These are phyloP conservation scores for Formica exsecta DNA, from an alignment of 1,140 invertebrate species.

Conservation along the genomic window DNA sequence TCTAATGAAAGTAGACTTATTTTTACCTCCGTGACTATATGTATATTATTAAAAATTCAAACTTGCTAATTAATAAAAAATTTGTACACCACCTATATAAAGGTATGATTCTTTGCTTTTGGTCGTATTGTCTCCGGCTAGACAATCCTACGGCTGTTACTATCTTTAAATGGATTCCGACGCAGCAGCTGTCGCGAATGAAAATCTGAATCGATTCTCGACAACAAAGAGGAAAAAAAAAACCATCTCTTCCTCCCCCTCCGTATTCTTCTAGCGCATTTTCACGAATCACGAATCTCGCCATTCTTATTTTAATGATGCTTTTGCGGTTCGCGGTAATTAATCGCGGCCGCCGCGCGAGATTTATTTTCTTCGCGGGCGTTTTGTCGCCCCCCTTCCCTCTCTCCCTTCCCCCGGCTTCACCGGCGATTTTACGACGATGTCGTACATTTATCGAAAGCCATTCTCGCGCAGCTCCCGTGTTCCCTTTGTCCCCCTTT, in stretches of 20 bases:
- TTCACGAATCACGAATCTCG: not conserved
- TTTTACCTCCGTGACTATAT: not conserved
- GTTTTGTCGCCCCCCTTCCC: conserved; percentile 26
- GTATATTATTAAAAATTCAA: no score
- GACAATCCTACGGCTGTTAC: not conserved
- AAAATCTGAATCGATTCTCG: conserved; percentile 19
- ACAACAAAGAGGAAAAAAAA: not conserved
- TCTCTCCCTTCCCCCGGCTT: no score
- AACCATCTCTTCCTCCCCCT: not conserved
- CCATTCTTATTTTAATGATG: conserved; percentile 44
- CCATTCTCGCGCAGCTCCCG: conserved; percentile 36
- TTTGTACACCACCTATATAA: not conserved
- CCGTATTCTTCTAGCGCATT: conserved; percentile 7
- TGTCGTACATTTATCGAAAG: conserved; percentile 48
- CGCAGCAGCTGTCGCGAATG: not conserved
- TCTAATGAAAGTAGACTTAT: not conserved
- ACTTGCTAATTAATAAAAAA: not conserved
- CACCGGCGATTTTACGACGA: no score
- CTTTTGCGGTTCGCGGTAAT: conserved; percentile 40
- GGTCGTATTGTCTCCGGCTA: not conserved
- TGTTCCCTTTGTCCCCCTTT: not conserved
- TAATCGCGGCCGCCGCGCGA: conserved; percentile 42
- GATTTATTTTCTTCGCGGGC: conserved; percentile 48
- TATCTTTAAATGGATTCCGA: not conserved
- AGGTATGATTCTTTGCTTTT: no score